Conservation (phyloP, 2,888 invertebrate genomes). For the Imbricaverruca yamaguchii region DNA sequence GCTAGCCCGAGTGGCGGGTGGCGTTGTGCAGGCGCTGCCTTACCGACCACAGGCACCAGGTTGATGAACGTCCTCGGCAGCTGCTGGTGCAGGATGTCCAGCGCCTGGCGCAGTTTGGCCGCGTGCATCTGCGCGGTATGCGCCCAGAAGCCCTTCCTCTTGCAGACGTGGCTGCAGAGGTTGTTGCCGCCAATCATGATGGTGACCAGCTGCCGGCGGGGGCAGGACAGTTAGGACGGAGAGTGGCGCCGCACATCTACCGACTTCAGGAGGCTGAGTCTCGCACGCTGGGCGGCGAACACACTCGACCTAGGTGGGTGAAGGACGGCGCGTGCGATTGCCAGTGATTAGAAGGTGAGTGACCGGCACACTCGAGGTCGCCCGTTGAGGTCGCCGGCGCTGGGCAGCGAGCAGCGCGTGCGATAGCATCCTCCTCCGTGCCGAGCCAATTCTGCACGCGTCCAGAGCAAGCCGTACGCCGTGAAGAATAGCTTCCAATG, state of each 20-base stretch:
- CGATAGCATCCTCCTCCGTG: no score
- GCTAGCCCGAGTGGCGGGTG: no score
- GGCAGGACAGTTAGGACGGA: no score
- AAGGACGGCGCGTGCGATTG: neutral
- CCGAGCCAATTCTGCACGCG: no score
- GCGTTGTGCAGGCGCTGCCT: slow-evolving; percentile 25
- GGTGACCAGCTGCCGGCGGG: slow-evolving; percentile 44
- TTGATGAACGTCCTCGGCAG: slow-evolving; percentile 55
- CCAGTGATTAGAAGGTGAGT: no score
- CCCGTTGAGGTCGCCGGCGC: no score
- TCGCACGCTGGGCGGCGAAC: no score
- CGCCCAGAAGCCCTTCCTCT: neutral
- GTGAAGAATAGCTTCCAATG: neutral
- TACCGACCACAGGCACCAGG: slow-evolving; percentile 49
- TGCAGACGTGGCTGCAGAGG: slow-evolving; percentile 52
- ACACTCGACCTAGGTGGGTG: neutral
- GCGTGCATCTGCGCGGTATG: neutral
- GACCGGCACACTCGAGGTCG: no score
- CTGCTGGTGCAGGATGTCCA: slow-evolving; percentile 50
- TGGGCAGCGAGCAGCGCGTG: no score
- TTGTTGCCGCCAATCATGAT: slow-evolving; percentile 68
- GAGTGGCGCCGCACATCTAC: no score
- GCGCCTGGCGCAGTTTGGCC: slow-evolving; percentile 43
- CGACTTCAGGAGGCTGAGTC: no score
- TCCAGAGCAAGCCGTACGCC: neutral